phyloP scores from a whole-genome alignment of 2,888 invertebrate species.

The Eupithecia dodoneata region DNA sequence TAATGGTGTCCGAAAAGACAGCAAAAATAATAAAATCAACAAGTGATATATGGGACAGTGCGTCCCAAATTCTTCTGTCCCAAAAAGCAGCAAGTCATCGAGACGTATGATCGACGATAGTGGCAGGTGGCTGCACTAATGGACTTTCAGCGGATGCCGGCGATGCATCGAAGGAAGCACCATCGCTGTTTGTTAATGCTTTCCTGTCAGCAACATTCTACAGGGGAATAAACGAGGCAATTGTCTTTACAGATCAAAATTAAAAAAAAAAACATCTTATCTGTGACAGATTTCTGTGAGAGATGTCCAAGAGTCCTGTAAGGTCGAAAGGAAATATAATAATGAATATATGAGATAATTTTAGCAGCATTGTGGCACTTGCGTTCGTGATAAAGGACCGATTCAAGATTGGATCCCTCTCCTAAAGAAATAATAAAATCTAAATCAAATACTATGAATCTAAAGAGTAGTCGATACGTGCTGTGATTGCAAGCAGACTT shows the following conservation, averaged over 20 bases:
- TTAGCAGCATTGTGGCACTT: neutral
- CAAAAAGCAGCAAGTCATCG: too few species aligned
- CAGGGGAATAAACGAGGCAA: conserved; percentile 47
- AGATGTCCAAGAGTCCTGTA: too few species aligned
- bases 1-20: too few species aligned
- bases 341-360: neutral
- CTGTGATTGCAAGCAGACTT: neutral
- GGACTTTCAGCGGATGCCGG: conserved; percentile 50
- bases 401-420: neutral
- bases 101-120: conserved; percentile 40
- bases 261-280: neutral
- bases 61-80: too few species aligned
- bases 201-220: conserved; percentile 55
- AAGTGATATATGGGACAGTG: too few species aligned
- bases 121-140: conserved; percentile 44
- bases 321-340: too few species aligned
- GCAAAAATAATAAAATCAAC: too few species aligned
- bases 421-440: neutral
- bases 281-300: neutral
- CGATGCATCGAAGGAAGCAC: conserved; percentile 55
- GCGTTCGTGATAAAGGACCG: neutral
- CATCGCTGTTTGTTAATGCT: conserved; percentile 57
- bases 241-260: neutral
- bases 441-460: neutral
- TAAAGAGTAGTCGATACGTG: conserved; percentile 2